Conservation (phyloP, 2,113 vertebrate genomes). For the Brachypteracias leptosomus region DNA sequence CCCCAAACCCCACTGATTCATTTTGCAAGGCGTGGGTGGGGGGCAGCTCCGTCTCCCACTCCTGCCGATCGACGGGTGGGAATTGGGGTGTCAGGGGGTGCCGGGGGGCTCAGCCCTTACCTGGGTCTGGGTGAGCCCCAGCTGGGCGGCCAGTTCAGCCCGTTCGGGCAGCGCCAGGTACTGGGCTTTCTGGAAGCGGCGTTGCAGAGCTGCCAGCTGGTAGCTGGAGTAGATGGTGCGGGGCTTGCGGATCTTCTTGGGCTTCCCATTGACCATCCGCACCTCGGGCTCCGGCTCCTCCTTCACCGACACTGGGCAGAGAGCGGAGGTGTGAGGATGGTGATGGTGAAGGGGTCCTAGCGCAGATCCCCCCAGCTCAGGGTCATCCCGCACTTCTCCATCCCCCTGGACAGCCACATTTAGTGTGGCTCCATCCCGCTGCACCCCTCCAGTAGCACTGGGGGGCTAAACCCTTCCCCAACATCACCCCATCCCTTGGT, state of each 20-base stretch:
- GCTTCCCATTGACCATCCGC: slow-evolving; percentile 98
- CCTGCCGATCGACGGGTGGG: not conserved
- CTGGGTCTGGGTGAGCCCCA: slow-evolving; percentile 98
- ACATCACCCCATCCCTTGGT: not conserved
- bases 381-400: not conserved
- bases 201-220: slow-evolving; percentile 95
- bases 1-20: rapidly evolving
- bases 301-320: slow-evolving; percentile 83
- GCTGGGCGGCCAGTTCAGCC: slow-evolving; percentile 93
- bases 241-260: slow-evolving; percentile 98
- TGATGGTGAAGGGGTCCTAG: not conserved
- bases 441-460: not conserved
- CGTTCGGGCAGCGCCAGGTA: slow-evolving; percentile 95
- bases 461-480: not conserved
- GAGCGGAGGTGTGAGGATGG: not conserved
- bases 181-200: slow-evolving; percentile 97
- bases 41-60: not conserved
- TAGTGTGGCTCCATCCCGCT: rapidly evolving
- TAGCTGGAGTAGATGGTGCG: slow-evolving; percentile 98
- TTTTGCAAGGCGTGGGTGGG: not conserved
- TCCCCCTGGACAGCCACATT: rapidly evolving
- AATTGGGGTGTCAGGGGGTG: not conserved
- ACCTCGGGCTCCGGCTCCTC: slow-evolving; percentile 96
- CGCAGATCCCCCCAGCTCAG: rapidly evolving
- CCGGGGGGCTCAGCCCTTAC: slow-evolving; percentile 56